A percentile compares a stretch with the other conserved stretches of the same genome.
phyloP scores from a whole-genome alignment of 2,797 vertebrate genomes.

The Neosalanx taihuensis region DNA sequence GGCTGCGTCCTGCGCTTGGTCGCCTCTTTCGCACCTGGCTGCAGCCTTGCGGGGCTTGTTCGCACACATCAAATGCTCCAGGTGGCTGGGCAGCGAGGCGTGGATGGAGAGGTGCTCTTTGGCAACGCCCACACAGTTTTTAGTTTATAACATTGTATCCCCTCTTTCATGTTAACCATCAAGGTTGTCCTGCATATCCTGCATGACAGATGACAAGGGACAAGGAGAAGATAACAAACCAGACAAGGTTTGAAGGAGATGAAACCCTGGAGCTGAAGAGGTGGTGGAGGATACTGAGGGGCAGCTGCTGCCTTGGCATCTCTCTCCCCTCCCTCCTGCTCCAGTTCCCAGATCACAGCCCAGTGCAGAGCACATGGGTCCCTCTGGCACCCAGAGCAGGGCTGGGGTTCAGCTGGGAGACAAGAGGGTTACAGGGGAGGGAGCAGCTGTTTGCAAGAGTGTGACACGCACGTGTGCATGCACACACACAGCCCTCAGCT shows the following conservation, averaged over 20 bases:
- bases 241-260: slow-evolving; percentile 29
- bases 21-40: slow-evolving; percentile 60
- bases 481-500: neutral
- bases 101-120: neutral
- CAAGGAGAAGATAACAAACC: slow-evolving; percentile 9
- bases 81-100: slow-evolving; percentile 54
- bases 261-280: slow-evolving; percentile 44
- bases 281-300: slow-evolving; percentile 38
- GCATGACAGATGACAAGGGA: neutral
- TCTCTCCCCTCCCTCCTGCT: slow-evolving; percentile 37
- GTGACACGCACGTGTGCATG: slow-evolving; percentile 8
- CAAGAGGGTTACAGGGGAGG: slow-evolving; percentile 66
- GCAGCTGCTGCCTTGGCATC: slow-evolving; percentile 63
- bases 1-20: slow-evolving; percentile 40
- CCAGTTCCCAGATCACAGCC: slow-evolving; percentile 56
- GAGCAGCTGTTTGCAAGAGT: slow-evolving; percentile 71
- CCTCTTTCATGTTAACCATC: too few species aligned
- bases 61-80: slow-evolving; percentile 63
- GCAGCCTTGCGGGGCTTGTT: slow-evolving; percentile 37
- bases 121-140: neutral
- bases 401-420: slow-evolving; percentile 60
- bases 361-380: slow-evolving; percentile 69
- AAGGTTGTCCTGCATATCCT: too few species aligned
- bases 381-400: slow-evolving; percentile 60
- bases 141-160: too few species aligned